Evolutionary conservation across 2,797 vertebrate species (phyloP).

Genomic region (Aselliscus stoliczkanus): DNA sequence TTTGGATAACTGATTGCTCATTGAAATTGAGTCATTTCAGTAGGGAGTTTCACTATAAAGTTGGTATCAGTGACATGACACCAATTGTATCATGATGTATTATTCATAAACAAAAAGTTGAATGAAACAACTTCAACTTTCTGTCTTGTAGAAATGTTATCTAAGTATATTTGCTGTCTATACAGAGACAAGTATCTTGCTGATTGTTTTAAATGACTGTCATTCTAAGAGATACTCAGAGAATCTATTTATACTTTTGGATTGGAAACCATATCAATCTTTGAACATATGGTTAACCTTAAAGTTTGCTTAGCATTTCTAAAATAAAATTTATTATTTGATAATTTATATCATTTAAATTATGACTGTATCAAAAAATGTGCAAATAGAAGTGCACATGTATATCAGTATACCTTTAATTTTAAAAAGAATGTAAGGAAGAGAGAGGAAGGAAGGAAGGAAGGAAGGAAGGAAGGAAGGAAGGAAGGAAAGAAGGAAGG

Average conservation of each 20-base stretch:
- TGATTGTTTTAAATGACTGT: constrained; percentile 4
- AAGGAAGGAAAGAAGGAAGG: too few species aligned
- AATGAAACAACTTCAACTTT: not conserved
- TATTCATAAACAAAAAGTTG: not conserved
- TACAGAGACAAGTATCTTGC: not conserved
- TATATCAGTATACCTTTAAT: not conserved
- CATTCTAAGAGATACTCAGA: not conserved
- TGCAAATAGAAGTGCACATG: not conserved
- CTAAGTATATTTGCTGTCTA: not conserved
- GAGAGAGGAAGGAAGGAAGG: too few species aligned
- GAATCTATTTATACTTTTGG: not conserved
- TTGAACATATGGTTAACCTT: not conserved
- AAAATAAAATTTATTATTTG: not conserved
- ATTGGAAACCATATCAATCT: not conserved
- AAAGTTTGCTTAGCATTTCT: not conserved
- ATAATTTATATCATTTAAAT: not conserved
- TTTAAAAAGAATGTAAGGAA: too few species aligned
- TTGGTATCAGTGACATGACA: not conserved
- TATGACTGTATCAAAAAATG: not conserved
- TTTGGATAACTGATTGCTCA: not conserved
- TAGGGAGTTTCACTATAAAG: not conserved
- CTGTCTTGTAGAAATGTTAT: not conserved
- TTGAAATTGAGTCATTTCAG: not conserved
- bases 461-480: too few species aligned
- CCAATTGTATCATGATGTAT: not conserved